Percentiles rank a stretch among this genome's conserved stretches.
These are phyloP conservation scores for Desmophyllum pertusum DNA, from an alignment of 92 coral and sea anemone genomes.

Conservation along the genomic window DNA sequence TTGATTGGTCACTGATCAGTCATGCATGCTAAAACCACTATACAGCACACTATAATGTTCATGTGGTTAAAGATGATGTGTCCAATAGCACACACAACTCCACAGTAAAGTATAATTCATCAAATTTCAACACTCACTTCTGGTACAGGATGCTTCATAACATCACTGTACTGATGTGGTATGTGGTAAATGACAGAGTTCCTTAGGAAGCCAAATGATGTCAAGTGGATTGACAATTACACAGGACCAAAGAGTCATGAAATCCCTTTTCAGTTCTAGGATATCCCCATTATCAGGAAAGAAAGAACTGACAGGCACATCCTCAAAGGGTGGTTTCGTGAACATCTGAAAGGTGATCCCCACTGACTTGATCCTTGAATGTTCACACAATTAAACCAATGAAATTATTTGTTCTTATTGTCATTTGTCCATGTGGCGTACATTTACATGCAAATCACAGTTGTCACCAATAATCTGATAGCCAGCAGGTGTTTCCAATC, in stretches of 20 bases:
- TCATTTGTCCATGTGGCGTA: constrained; percentile 51
- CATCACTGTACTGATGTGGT: constrained; percentile 64
- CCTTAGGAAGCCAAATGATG: constrained; percentile 36
- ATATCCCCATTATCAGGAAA: constrained; percentile 48
- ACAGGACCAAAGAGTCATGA: constrained; percentile 55
- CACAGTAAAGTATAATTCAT: no score
- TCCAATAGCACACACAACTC: no score
- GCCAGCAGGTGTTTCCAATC: constrained; percentile 1
- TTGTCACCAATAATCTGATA: constrained; percentile 64
- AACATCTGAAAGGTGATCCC: constrained; percentile 37
- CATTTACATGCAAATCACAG: constrained; percentile 57
- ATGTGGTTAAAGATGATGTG: no score
- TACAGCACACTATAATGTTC: no score
- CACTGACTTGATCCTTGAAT: constrained; percentile 53
- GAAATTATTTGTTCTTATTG: constrained; percentile 60
- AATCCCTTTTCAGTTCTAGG: constrained; percentile 51
- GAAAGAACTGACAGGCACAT: constrained; percentile 47
- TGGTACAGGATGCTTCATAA: constrained; percentile 18
- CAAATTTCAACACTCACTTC: constrained; percentile 6
- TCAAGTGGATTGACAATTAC: constrained; percentile 60
- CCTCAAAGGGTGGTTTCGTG: constrained; percentile 36
- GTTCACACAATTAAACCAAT: constrained; percentile 58
- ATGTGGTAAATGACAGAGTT: constrained; percentile 58
- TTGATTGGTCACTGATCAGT: no score
- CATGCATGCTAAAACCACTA: no score